These are phyloP conservation scores for Mormyrus iriodes DNA, from an alignment of 2,113 vertebrate genomes.

Conservation along the genomic window DNA sequence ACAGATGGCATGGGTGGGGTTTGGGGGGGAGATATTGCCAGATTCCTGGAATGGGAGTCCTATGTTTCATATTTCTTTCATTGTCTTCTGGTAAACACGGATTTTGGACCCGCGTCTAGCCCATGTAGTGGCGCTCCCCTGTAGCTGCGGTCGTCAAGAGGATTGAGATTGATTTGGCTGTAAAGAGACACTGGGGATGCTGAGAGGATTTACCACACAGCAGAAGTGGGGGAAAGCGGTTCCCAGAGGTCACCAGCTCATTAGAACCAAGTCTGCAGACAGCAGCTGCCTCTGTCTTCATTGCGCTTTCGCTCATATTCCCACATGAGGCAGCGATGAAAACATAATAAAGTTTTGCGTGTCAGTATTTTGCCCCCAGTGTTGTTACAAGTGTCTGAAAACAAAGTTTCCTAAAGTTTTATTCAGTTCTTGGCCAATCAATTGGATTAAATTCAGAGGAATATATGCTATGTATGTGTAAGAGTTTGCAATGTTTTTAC, in stretches of 20 bases:
- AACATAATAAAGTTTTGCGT: background rate
- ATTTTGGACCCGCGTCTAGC: background rate
- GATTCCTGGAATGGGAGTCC: constrained; percentile 9
- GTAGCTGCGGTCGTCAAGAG: background rate
- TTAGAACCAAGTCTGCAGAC: background rate
- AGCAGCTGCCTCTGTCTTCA: background rate
- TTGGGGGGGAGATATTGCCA: background rate
- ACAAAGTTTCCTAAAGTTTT: background rate
- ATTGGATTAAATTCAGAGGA: background rate
- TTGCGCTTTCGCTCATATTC: background rate
- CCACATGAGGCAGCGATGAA: background rate
- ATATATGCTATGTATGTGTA: background rate
- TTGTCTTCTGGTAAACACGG: background rate
- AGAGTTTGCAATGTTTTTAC: background rate
- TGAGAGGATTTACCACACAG: background rate
- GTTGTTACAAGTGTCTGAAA: background rate
- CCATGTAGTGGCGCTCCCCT: no score
- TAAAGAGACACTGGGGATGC: background rate
- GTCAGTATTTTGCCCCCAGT: background rate
- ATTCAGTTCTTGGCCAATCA: background rate
- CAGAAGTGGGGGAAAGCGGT: background rate
- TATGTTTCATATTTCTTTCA: background rate
- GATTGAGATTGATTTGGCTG: constrained; percentile 11
- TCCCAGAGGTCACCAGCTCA: background rate
- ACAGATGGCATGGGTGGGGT: background rate